These are phyloP conservation scores for Hirudo medicinalis DNA, from an alignment of 1,140 invertebrate genomes.

Conservation along the genomic window DNA sequence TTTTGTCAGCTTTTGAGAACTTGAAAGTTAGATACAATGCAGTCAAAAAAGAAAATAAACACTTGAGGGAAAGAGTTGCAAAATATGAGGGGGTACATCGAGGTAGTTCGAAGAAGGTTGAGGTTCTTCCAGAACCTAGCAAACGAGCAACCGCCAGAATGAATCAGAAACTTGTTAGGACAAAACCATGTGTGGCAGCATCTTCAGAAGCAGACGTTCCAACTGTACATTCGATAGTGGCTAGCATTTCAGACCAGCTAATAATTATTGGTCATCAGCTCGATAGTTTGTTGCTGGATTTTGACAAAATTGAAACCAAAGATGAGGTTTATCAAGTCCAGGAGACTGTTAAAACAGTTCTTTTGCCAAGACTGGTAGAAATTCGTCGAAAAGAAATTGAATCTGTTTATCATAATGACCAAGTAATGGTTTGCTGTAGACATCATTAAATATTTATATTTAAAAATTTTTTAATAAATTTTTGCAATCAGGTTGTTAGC, in stretches of 20 bases:
- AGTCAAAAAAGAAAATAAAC: conserved; percentile 7
- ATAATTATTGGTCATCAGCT: neutral
- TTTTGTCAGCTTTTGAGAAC: neutral
- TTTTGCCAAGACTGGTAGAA: neutral
- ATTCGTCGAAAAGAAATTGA: neutral
- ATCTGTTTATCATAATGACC: neutral
- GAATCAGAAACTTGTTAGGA: neutral
- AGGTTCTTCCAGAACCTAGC: neutral
- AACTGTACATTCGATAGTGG: conserved; percentile 4
- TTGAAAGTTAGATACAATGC: neutral
- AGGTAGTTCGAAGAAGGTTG: neutral
- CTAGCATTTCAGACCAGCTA: neutral
- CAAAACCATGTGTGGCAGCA: neutral
- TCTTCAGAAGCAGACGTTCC: neutral
- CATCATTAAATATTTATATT: no score
- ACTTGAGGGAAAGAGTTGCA: neutral
- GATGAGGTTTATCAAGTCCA: neutral
- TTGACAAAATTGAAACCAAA: neutral
- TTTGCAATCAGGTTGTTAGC: no score
- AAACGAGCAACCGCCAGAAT: neutral
- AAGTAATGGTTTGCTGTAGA: neutral
- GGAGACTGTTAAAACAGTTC: neutral
- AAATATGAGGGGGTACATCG: neutral
- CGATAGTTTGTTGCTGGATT: conserved; percentile 1
- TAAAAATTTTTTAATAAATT: no score